Conservation (phyloP, 2,888 invertebrate genomes). For the Pyrrhosoma nymphula region DNA sequence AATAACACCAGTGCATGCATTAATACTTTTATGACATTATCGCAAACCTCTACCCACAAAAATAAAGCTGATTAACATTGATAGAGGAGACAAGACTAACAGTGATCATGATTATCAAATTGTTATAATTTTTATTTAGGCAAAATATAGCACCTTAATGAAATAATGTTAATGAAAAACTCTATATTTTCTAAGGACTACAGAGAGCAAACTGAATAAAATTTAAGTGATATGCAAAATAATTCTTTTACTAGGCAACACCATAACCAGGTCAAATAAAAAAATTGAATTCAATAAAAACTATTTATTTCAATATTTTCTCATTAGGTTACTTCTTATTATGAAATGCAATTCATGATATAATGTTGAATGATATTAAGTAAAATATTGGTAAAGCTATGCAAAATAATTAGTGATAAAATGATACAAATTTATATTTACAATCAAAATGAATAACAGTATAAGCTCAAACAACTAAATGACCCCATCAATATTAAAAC, state of each 20-base stretch:
- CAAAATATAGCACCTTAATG: neutral
- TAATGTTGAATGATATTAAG: neutral
- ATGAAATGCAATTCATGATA: neutral
- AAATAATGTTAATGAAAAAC: neutral
- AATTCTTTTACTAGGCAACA: neutral
- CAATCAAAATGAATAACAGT: neutral
- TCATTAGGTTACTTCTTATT: neutral
- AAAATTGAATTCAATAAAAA: neutral
- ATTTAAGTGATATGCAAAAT: constrained; percentile 20
- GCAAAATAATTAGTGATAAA: neutral
- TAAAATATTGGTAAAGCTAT: constrained; percentile 1
- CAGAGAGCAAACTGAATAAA: constrained; percentile 33
- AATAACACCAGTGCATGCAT: constrained; percentile 42
- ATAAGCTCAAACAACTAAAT: neutral
- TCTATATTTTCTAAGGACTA: neutral
- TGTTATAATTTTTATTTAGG: neutral
- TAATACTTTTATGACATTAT: constrained; percentile 33
- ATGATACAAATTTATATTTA: neutral
- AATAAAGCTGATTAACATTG: constrained; percentile 20
- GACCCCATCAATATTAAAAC: no score
- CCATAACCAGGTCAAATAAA: neutral
- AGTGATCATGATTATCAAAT: constrained; percentile 8
- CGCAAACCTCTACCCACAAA: constrained; percentile 33
- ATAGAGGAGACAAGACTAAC: neutral
- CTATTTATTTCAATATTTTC: neutral